Evolutionary conservation across 2,888 invertebrate species (phyloP).

Genomic region (Rhagonycha lutea): DNA sequence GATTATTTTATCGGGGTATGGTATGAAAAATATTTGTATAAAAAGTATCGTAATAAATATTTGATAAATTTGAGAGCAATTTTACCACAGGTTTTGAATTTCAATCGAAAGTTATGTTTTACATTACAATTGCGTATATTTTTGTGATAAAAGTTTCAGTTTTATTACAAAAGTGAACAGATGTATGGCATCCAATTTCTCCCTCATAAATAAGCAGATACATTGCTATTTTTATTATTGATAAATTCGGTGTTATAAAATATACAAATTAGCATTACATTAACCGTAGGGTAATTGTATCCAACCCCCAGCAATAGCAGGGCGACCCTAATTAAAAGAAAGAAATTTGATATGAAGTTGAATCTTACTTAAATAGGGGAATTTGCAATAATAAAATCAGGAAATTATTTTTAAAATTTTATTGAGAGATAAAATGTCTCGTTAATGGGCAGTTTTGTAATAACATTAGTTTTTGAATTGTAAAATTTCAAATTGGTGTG

Average conservation of each 20-base stretch:
- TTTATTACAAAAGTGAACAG: slow-evolving; percentile 1
- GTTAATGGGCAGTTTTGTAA: neutral
- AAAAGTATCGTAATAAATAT: neutral
- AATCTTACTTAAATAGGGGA: neutral
- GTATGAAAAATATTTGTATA: neutral
- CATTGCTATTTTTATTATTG: neutral
- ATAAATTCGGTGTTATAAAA: slow-evolving; percentile 3
- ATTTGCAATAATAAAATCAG: neutral
- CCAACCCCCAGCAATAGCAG: neutral
- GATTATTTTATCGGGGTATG: neutral
- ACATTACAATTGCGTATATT: neutral
- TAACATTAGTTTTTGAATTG: neutral
- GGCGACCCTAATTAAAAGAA: neutral
- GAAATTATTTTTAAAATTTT: neutral
- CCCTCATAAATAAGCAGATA: neutral
- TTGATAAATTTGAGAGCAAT: neutral
- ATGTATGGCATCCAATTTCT: slow-evolving; percentile 12
- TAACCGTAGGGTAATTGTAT: neutral
- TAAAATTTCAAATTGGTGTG: neutral
- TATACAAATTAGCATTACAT: slow-evolving; percentile 14
- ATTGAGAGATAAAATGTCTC: slow-evolving; percentile 5
- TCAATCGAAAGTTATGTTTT: neutral
- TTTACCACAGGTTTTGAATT: neutral
- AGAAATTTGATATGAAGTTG: neutral
- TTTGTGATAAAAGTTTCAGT: neutral